Evolutionary conservation across 2,797 vertebrate genomes (phyloP), one percentile per base, ranked within the genome.

Genomic region (Melanotaenia nigrans): DNA sequence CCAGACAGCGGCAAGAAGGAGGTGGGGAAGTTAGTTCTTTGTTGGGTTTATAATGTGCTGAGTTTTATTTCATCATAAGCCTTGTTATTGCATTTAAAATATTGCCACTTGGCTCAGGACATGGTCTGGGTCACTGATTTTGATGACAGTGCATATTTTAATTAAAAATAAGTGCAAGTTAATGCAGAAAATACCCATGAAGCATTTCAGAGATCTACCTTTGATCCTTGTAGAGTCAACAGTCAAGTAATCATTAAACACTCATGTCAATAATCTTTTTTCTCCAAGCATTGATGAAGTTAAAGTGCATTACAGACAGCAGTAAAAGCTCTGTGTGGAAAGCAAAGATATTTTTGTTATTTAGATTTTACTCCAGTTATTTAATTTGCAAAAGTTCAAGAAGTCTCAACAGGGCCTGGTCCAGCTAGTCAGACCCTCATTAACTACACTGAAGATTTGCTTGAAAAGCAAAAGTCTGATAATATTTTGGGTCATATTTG

Each of bases 1-100:
- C 97, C 98, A 1, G 93, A 99, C 85, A 99, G 98, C 70, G 95
- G 95, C n/a, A 81, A 85, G 68, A 93, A 95, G 36, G 97, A 99
- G 96, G 98, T 99, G 80, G 92, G 47, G 2, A 51, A 51, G n/a
- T 24, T 54, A 28, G 28, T 3, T 30, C 53, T 28, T 14, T 54
- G 51, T 28, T 25, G 22, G 1, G 16, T 30, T 9, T 8, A 9
- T 54, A 11, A 30, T 10, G 9, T 54, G 0, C 9, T 56, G 16
- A 1, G 42, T 28, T 63, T 3, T 18, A 51, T 69, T 59, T 57
- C 45, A 35, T 63, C 18, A 1, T 2, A 58, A 58, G 33, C n/a
- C 20, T 28, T 56, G 53, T 32, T 57, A 10, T 57, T 14, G 3
- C 14, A 47, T 47, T 67, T 0, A 12, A 35, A 58, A 10, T 25